Base-by-base conservation (phyloP, 2,113 vertebrate genomes). In the Ranitomeya imitator region DNA sequence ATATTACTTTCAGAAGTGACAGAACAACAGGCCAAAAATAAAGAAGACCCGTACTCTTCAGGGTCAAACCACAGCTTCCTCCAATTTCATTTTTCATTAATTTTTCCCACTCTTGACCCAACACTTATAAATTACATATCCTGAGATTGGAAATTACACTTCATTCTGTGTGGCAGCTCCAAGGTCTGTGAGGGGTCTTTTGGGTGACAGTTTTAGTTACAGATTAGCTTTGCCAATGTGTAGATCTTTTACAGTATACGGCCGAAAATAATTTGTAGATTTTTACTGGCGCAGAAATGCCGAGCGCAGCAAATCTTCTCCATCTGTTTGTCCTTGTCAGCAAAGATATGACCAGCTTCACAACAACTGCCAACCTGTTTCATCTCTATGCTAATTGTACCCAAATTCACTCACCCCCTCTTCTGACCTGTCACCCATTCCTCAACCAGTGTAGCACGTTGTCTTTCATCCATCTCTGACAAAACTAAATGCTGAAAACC, bases 21-120 rank as follows among this genome's bases (percentile, higher is more conserved):
- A 85, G 52, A 23, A 59, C 60, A 85, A 55, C 67, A 67, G 52
- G 77, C 87, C 54, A 65, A 57, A 69, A 88, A 84, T 89, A 57
- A 71, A 71, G 52, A 84, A 84, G 87, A 78, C 18, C 60, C 10
- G 13, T 26, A 69, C 51, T 89, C 18, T 85, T 74, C 52, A 51
- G 61, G 87, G 82, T 84, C 81, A 79, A 59, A 51, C 54, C n/a
- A 52, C 82, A 67, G 81, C 61, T 89, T 84, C 87, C 73, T 84
- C 73, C 87, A 85, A 89, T 89, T 85, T 88, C 59, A 88, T 89
- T 89, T 89, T 89, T 89, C 87, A 89, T 89, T 89, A 89, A 85
- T 85, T 79, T 89, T 79, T 85, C 87, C 81, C 82, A 89, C 81
- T 84, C 82, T 85, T 85, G 87, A 89, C 87, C 87, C 69, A 79